Evolutionary conservation across 2,113 vertebrate genomes (phyloP).

Genomic region (Clinocottus analis): DNA sequence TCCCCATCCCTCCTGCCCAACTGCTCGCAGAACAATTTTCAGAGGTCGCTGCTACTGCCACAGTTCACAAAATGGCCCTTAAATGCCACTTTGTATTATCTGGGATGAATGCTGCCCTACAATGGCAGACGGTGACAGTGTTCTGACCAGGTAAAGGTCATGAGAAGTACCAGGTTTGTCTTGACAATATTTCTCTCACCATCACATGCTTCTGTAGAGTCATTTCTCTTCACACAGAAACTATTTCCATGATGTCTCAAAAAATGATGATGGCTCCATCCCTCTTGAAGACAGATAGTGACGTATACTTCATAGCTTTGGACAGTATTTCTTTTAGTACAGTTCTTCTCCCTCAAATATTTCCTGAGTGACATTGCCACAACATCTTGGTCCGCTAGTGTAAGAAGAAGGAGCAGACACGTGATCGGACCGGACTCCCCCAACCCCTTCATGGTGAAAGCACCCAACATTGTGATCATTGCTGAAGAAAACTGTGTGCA

Average conservation of each 20-base stretch:
- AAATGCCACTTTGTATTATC: conserved; percentile 49
- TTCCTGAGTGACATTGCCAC: background rate
- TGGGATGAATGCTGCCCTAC: conserved; percentile 20
- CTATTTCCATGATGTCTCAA: background rate
- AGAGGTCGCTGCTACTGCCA: conserved; percentile 27
- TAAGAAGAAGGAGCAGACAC: background rate
- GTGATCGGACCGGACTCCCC: too few species aligned
- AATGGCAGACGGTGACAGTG: background rate
- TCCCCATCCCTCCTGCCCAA: background rate
- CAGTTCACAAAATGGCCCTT: conserved; percentile 28
- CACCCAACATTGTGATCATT: too few species aligned
- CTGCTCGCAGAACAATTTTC: conserved; percentile 29
- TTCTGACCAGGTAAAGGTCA: conserved; percentile 14
- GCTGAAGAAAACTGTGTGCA: too few species aligned
- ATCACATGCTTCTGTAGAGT: background rate
- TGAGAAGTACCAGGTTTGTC: background rate
- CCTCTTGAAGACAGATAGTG: background rate
- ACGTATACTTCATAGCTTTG: background rate
- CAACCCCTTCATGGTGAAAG: too few species aligned
- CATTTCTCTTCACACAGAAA: too few species aligned
- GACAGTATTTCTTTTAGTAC: background rate
- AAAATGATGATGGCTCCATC: background rate
- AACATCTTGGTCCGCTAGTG: background rate
- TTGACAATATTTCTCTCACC: background rate
- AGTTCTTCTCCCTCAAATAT: background rate